These are phyloP conservation scores for Indicator indicator DNA, from an alignment of 2,113 vertebrate genomes.

Conservation along the genomic window DNA sequence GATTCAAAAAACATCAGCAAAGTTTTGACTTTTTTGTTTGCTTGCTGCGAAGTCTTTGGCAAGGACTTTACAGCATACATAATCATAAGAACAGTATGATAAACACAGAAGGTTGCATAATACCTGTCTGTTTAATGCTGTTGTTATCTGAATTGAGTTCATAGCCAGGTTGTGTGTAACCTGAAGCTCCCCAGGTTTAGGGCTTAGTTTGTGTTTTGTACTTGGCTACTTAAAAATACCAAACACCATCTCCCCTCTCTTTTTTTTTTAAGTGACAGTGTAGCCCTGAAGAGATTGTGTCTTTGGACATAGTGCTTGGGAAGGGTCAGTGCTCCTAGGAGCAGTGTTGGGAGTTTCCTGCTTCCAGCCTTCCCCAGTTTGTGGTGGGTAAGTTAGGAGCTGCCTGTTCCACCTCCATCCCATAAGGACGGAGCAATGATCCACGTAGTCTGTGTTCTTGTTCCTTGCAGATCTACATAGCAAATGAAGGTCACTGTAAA, in stretches of 20 bases:
- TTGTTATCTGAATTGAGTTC: not conserved
- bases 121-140: not conserved
- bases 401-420: not conserved
- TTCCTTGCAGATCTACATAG: not conserved
- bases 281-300: not conserved
- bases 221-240: not conserved
- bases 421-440: accelerated
- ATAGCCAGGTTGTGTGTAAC: not conserved
- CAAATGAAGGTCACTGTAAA: accelerated
- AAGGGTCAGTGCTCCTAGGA: not conserved
- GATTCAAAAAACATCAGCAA: not conserved
- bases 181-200: not conserved
- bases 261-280: not conserved
- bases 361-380: not conserved
- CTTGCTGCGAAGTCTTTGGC: not conserved
- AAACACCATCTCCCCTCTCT: not conserved
- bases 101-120: not conserved
- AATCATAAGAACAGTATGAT: not conserved
- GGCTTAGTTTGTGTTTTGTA: not conserved
- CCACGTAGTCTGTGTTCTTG: not conserved
- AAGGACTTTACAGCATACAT: not conserved
- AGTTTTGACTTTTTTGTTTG: not conserved
- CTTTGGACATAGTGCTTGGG: not conserved
- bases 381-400: not conserved
- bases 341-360: not conserved